A percentile compares a stretch with the other conserved stretches of the same genome.
phyloP scores from a whole-genome alignment of 2,797 vertebrate species.

The Tapirus indicus region DNA sequence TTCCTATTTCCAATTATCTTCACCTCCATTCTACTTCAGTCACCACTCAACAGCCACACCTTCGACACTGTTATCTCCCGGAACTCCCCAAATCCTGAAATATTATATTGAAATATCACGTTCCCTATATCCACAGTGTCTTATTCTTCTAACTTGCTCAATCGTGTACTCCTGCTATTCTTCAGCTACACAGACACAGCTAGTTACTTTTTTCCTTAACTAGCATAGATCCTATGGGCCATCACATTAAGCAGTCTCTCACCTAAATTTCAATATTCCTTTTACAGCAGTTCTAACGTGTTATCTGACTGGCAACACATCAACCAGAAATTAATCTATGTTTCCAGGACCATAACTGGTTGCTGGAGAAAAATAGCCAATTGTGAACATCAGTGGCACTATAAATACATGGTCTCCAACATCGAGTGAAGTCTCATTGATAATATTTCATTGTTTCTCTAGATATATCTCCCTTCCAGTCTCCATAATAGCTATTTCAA shows the following conservation, averaged over 20 bases:
- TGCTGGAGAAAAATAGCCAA: conserved; percentile 4
- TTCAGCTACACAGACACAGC: neutral
- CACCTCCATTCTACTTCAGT: neutral
- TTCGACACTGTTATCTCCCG: neutral
- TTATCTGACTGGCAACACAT: neutral
- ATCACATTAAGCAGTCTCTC: neutral
- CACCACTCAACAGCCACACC: neutral
- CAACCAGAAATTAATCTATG: neutral
- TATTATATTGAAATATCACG: conserved; percentile 10
- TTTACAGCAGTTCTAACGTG: neutral
- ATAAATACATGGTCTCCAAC: neutral
- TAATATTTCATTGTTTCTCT: neutral
- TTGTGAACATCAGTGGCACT: neutral
- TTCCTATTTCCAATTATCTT: neutral
- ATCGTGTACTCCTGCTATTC: neutral
- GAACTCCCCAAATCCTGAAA: neutral
- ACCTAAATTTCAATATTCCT: neutral
- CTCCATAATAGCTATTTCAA: neutral
- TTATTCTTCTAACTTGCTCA: neutral
- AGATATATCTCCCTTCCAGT: neutral
- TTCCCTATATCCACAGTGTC: neutral
- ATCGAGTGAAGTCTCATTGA: neutral
- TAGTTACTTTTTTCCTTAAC: neutral
- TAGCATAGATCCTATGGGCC: neutral
- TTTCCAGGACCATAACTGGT: neutral